phyloP scores from a whole-genome alignment of 2,888 invertebrate genomes.

The Byasa hedistus region DNA sequence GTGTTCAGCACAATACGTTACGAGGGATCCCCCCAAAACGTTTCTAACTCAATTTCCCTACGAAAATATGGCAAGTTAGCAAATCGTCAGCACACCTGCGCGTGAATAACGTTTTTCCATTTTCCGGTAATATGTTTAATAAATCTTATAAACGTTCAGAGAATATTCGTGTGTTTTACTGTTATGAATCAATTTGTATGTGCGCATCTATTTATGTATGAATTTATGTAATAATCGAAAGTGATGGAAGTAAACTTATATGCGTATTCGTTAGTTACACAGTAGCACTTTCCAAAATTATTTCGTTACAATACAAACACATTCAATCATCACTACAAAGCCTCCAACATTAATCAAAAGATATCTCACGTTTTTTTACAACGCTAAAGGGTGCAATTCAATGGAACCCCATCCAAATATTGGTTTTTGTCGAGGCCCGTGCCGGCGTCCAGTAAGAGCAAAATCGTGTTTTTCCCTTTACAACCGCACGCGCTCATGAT shows the following conservation, averaged over 20 bases:
- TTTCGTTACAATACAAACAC: slow-evolving; percentile 18
- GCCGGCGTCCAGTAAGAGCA: slow-evolving; percentile 74
- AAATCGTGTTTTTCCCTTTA: slow-evolving; percentile 75
- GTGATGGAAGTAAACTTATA: background rate
- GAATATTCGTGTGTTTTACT: slow-evolving; percentile 55
- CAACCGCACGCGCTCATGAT: slow-evolving; percentile 61
- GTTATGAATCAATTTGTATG: slow-evolving; percentile 44
- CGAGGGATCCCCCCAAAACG: slow-evolving; percentile 41
- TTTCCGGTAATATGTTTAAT: slow-evolving; percentile 70
- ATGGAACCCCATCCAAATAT: slow-evolving; percentile 77
- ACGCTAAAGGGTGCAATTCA: slow-evolving; percentile 69
- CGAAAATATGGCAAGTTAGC: slow-evolving; percentile 76
- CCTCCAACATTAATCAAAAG: slow-evolving; percentile 71
- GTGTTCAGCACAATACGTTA: slow-evolving; percentile 33
- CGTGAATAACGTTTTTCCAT: slow-evolving; percentile 73
- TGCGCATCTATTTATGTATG: slow-evolving; percentile 37
- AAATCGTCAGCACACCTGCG: slow-evolving; percentile 77
- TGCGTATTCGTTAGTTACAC: background rate
- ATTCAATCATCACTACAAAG: slow-evolving; percentile 38
- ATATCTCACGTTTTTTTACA: slow-evolving; percentile 68
- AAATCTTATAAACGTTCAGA: slow-evolving; percentile 67
- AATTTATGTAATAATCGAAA: background rate
- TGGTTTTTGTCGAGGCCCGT: slow-evolving; percentile 68
- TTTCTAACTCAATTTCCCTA: slow-evolving; percentile 64
- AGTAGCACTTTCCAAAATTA: slow-evolving; percentile 15